Evolutionary conservation across 2,113 vertebrate species (phyloP).

Genomic region (Microtus pennsylvanicus): DNA sequence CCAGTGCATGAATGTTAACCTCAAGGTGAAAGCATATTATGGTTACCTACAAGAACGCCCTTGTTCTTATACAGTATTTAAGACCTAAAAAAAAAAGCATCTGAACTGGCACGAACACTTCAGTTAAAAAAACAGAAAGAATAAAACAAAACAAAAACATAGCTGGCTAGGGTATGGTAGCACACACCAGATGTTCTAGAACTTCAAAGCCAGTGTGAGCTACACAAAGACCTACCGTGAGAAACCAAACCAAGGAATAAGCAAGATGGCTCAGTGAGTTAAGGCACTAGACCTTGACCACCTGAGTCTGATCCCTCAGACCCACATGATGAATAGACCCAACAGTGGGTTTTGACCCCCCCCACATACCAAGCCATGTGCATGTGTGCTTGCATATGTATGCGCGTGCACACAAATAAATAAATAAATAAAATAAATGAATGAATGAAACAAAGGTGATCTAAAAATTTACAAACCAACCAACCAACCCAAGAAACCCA

Average conservation of each 20-base stretch:
- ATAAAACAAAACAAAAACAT: background rate
- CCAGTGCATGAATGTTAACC: background rate
- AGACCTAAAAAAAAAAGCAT: background rate
- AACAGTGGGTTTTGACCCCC: background rate
- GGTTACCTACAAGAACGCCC: background rate
- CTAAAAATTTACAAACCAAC: background rate
- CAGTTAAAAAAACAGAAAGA: background rate
- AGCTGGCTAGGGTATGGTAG: background rate
- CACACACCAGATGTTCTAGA: background rate
- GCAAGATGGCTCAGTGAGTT: background rate
- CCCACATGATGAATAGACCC: background rate
- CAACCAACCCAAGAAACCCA: background rate
- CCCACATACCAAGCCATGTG: too few relatives aligned
- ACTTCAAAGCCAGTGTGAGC: background rate
- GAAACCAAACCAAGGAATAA: background rate
- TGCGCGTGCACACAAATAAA: too few relatives aligned
- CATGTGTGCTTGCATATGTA: too few relatives aligned
- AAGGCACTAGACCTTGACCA: background rate
- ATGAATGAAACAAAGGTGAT: background rate
- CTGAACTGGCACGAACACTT: slow-evolving; percentile 21
- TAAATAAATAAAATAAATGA: too few relatives aligned
- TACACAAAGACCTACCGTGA: background rate
- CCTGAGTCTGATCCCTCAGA: background rate
- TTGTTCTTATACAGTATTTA: slow-evolving; percentile 30
- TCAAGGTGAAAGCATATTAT: slow-evolving; percentile 15